Base-by-base conservation (phyloP, 2,113 vertebrate species). In the Gadus chalcogrammus region DNA sequence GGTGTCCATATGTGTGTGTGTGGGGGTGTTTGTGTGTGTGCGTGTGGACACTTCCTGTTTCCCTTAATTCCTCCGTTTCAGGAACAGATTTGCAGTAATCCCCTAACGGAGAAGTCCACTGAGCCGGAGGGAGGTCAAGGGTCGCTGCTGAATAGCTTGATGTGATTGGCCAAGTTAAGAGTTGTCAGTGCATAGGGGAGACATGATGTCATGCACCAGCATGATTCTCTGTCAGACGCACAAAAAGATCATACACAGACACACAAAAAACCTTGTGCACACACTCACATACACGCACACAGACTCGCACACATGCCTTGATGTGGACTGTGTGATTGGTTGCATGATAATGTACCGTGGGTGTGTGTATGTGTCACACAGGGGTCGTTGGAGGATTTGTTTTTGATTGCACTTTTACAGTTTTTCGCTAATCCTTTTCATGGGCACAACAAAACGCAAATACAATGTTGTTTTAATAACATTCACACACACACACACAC, bases 61-160 rank as follows among this genome's bases (percentile, higher is more conserved):
- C 52, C 75, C 63, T 72, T 81, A 79, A 85, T 80, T 81, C 84
- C 79, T 82, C 75, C 68, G 56, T 85, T 87, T 86, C 85, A 78
- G 80, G 81, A 85, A 84, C 80, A 87, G 82, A 89, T 89, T 88
- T 87, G 78, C 77, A 67, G 71, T 90, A 90, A 90, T 90, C 86
- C 84, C 81, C 67, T 73, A 85, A 87, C 69, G 82, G 82, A 82
- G 80, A 82, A 80, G 70, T 85, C 76, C 69, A 67, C 76, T 69
- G 71, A 83, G 82, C 59, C 31, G 62, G 67, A 38, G 88, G 86
- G 42, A 48, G 88, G 86, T 90, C 82, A 64, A 65, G 88, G 86
- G 78, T 89, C 64, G 76, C 48, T 61, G 3, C 71, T 81, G 72
- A 87, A 87, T 73, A 81, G 74, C 81, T 85, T 81, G 73, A 84